Base-by-base conservation (phyloP, 2,797 vertebrate genomes). In the Leptoclinus maculatus region DNA sequence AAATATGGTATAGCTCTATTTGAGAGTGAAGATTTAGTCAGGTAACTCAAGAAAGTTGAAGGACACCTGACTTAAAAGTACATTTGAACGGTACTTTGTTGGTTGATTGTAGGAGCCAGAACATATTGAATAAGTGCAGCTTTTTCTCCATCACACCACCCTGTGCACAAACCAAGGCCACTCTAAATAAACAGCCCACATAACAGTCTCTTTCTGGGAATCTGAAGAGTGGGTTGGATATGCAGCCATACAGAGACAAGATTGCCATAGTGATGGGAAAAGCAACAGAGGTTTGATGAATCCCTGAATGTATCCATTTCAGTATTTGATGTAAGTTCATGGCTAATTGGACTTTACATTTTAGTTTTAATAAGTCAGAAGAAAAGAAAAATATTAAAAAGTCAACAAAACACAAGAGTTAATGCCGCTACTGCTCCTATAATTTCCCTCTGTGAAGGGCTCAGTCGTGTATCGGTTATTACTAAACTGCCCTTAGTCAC, bases 111-210 rank as follows among this genome's bases (percentile, higher is more conserved):
- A 58, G n/a, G 23, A 65, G 21, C n/a, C 27, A 66, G 59, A 58
- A 64, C 47, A 71, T 17, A 41, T 21, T 53, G 23, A 39, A 72
- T 58, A 79, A 49, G 16, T 47, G n/a, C 27, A 0, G 2, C 7
- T 21, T 71, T 45, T 4, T 25, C 27, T 66, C 7, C 13, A 32
- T 63, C 38, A 39, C 71, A 64, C 9, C 58, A 38, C 65, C 19
- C 66, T 85, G 79, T 74, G 79, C 39, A 84, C 57, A 53, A 77
- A 14, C 29, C 86, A 91, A 89, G 88, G 91, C 4, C 84, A 67
- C 75, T 66, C 47, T 71, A 67, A 82, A 80, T 76, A 5, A 53
- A 76, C 29, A 73, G 56, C 70, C 51, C 62, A 82, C 74, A 54
- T 27, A 76, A 73, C 13, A 12, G 56, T 27, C 76, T 75, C 51